Conservation (phyloP, 2,888 invertebrate genomes). For the Lasioglossum morio region DNA sequence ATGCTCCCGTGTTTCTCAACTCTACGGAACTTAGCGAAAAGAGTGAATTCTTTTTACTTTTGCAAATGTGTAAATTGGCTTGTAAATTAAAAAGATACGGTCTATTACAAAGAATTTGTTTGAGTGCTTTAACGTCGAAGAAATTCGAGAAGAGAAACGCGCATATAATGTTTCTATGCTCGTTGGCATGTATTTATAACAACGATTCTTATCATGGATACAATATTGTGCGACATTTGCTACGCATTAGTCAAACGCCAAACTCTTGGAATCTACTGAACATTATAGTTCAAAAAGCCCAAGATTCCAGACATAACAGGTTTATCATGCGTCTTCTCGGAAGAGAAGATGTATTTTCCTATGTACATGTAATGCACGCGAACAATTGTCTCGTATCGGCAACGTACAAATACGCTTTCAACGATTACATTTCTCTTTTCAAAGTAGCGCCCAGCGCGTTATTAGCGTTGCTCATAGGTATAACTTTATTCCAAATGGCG, state of each 20-base stretch:
- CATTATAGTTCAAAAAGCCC: constrained; percentile 89
- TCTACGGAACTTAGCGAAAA: constrained; percentile 85
- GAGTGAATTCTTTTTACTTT: constrained; percentile 90
- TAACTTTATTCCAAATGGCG: constrained; percentile 92
- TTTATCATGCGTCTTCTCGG: constrained; percentile 90
- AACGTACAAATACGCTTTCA: constrained; percentile 93
- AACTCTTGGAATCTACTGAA: constrained; percentile 92
- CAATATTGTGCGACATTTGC: constrained; percentile 90
- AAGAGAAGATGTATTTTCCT: constrained; percentile 86
- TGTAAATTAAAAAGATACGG: constrained; percentile 87
- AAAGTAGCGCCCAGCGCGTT: constrained; percentile 89
- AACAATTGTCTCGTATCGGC: constrained; percentile 94
- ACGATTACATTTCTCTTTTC: constrained; percentile 91
- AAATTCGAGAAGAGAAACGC: constrained; percentile 83
- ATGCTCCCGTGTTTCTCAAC: constrained; percentile 87
- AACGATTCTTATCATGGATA: constrained; percentile 91
- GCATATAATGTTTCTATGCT: constrained; percentile 86
- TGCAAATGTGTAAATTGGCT: constrained; percentile 88
- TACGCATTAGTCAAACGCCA: constrained; percentile 85
- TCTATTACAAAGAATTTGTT: constrained; percentile 90
- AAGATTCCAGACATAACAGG: constrained; percentile 91
- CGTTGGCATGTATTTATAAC: constrained; percentile 90
- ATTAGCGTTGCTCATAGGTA: constrained; percentile 90
- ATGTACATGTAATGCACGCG: constrained; percentile 91
- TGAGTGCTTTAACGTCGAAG: constrained; percentile 92